Base-by-base conservation (phyloP, 1,140 invertebrate species). In the Akabosia matsudoensis region DNA sequence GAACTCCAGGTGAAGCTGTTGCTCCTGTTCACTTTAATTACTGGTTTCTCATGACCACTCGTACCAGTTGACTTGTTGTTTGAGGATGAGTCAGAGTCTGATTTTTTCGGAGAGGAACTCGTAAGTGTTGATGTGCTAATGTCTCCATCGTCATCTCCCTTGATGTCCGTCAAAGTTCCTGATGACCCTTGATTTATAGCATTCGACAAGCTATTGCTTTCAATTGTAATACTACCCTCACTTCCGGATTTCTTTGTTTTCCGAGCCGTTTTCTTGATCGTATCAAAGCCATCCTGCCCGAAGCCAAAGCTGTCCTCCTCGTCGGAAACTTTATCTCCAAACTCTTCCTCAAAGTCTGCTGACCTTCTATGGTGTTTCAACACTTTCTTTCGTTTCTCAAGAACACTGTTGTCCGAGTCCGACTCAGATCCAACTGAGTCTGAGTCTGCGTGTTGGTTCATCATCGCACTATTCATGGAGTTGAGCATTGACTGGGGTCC, bases 1-100 rank as follows among this genome's bases (percentile, higher is more conserved):
- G 93, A 95, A 56, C 92, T 94, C 70, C 70, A 72, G 10, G 33
- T 34, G 30, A 72, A 72, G 24, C 70, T 72, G 45, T 72, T 72
- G 24, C 70, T 72, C 10, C 70, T 34, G 30, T 72, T 72, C 2
- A 72, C 70, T 22, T 72, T 72, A 37, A 72, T 51, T 1, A 72
- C 70, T 3, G 70, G 70, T 14, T 51, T 34, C 13, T 72, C 70
- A 34, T 72, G 13, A 2, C 26, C 33, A 45, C 18, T 37, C n/a
- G 22, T 16, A 72, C 28, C 31, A 10, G 67, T 4, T 14, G 70
- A 72, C n/a, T 33, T 4, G 18, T 70, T 70, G 7, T 64, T 70
- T 10, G 67, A 70, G 28, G 30, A 72, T 7, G 70, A 72, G 3
- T 72, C 70, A 72, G 70, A 72, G 45, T 45, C 33, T 2, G 70